These are phyloP conservation scores for Microplitis deprimator DNA, from an alignment of 2,888 invertebrate genomes.

Conservation along the genomic window DNA sequence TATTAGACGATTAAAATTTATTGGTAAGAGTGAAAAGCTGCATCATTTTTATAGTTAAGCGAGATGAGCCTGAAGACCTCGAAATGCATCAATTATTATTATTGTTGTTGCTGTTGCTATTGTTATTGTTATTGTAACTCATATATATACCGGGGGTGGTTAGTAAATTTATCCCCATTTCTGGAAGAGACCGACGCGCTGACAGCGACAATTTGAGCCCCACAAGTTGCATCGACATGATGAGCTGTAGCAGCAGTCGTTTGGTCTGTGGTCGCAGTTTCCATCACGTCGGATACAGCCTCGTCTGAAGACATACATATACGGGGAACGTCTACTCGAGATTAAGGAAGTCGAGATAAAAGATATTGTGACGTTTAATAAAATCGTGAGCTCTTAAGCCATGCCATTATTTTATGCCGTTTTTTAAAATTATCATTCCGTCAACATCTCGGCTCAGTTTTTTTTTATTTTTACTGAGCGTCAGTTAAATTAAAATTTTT, in stretches of 20 bases:
- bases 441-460: background rate
- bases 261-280: slow-evolving; percentile 87
- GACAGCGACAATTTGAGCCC: slow-evolving; percentile 91
- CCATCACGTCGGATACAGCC: slow-evolving; percentile 86
- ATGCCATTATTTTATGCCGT: background rate
- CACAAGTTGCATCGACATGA: slow-evolving; percentile 91
- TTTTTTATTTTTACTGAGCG: background rate
- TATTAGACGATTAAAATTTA: background rate
- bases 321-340: slow-evolving; percentile 81
- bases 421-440: background rate
- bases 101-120: background rate
- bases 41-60: too few species aligned
- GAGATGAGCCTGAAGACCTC: slow-evolving; percentile 15
- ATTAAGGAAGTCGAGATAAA: slow-evolving; percentile 65
- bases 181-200: slow-evolving; percentile 90
- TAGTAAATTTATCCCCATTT: slow-evolving; percentile 81
- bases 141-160: slow-evolving; percentile 44
- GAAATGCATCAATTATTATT: background rate
- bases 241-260: slow-evolving; percentile 89
- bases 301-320: slow-evolving; percentile 89
- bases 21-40: background rate
- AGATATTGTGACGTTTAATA: slow-evolving; percentile 44
- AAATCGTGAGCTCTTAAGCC: background rate
- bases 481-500: too few species aligned
- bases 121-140: background rate